Evolutionary conservation across 2,888 invertebrate species (phyloP).

Genomic region (Nephrotoma appendiculata): DNA sequence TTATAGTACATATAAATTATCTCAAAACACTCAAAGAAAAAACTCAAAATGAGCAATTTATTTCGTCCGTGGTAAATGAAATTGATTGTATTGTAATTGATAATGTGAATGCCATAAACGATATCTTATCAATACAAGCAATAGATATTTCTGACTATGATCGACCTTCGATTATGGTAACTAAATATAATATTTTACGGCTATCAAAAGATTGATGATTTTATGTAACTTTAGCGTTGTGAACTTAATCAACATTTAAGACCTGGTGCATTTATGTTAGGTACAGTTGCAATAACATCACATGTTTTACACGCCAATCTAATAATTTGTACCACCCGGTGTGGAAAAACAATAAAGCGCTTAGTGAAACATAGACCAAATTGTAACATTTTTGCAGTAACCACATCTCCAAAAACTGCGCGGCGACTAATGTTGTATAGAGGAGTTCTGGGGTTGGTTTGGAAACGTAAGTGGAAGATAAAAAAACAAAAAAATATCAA

Average conservation of each 20-base stretch:
- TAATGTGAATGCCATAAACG: not conserved
- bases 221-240: not conserved
- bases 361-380: not conserved
- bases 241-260: not conserved
- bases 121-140: not conserved
- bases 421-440: not conserved
- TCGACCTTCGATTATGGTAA: not conserved
- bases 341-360: not conserved
- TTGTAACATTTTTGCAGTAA: not conserved
- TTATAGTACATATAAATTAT: not conserved
- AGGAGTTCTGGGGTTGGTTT: not conserved
- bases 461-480: not conserved
- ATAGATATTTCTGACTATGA: not conserved
- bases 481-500: not conserved
- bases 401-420: not conserved
- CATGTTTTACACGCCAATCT: not conserved
- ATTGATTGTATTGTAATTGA: conserved; percentile 1
- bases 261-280: not conserved
- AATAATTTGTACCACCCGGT: not conserved
- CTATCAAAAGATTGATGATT: not conserved
- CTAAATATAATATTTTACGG: not conserved
- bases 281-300: not conserved
- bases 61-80: not conserved
- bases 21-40: not conserved
- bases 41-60: not conserved